Evolutionary conservation across 2,888 invertebrate genomes (phyloP).

Genomic region (Lagria hirta): DNA sequence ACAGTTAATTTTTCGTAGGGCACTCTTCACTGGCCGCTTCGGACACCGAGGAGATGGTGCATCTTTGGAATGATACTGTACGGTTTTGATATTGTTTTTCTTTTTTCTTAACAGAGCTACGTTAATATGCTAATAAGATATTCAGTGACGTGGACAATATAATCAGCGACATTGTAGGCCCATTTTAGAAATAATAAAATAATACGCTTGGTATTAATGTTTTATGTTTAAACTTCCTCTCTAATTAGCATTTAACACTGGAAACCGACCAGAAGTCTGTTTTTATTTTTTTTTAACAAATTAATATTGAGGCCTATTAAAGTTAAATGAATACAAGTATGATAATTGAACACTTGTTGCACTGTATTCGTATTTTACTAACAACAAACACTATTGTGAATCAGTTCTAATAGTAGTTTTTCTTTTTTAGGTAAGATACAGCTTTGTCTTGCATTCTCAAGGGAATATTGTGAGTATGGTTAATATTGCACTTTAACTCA

Average conservation of each 20-base stretch:
- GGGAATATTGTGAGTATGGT: too few relatives aligned
- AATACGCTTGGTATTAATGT: conserved; percentile 11
- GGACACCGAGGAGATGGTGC: too few relatives aligned
- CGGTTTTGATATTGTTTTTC: too few relatives aligned
- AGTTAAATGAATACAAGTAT: conserved; percentile 10
- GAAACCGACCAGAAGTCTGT: conserved; percentile 13
- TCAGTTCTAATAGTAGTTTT: background rate
- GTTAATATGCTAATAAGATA: too few relatives aligned
- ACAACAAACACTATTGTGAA: background rate
- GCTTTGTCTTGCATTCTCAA: too few relatives aligned
- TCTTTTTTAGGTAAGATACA: conserved; percentile 13
- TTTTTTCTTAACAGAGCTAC: too few relatives aligned
- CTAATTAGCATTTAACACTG: conserved; percentile 17
- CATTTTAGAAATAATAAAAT: conserved; percentile 14
- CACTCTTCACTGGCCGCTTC: too few relatives aligned
- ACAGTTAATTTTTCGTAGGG: too few relatives aligned
- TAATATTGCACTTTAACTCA: too few relatives aligned
- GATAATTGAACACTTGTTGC: conserved; percentile 9
- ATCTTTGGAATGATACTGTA: too few relatives aligned
- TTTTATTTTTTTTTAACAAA: conserved; percentile 15
- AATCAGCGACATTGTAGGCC: conserved; percentile 6
- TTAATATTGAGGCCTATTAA: conserved; percentile 9
- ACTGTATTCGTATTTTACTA: conserved; percentile 7
- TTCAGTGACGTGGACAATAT: too few relatives aligned
- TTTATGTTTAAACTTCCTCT: conserved; percentile 15